These are phyloP conservation scores for Corythaeola cristata DNA, from an alignment of 2,113 vertebrate genomes.

Conservation along the genomic window DNA sequence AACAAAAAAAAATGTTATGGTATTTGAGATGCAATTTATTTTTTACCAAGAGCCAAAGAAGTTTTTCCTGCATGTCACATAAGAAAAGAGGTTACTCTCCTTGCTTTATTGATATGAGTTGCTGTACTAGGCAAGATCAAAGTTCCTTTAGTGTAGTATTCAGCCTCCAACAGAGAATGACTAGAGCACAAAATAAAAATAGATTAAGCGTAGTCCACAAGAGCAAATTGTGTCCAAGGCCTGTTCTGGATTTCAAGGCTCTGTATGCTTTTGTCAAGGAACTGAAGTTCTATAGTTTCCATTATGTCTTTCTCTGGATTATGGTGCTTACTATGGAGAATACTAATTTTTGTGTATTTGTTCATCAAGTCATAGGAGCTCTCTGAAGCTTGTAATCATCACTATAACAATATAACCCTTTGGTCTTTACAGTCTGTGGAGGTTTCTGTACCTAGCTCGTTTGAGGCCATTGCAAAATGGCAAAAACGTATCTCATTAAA, in stretches of 20 bases:
- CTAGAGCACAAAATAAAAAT: neutral
- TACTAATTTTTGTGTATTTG: neutral
- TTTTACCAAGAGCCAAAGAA: neutral
- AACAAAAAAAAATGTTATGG: rapidly evolving
- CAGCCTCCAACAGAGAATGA: neutral
- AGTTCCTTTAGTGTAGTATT: neutral
- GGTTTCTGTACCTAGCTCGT: neutral
- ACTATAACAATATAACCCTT: neutral
- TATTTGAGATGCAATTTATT: neutral
- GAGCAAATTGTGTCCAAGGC: neutral
- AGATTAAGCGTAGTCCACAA: neutral
- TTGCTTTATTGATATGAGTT: neutral
- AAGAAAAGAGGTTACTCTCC: neutral
- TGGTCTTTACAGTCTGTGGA: neutral
- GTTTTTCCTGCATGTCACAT: neutral
- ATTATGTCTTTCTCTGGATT: neutral
- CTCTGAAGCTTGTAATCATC: neutral
- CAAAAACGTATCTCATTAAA: neutral
- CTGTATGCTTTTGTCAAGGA: neutral
- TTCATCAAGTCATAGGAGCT: neutral
- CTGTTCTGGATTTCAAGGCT: neutral
- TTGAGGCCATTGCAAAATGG: neutral
- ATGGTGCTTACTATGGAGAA: neutral
- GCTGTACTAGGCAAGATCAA: neutral
- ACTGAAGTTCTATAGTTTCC: neutral